Percentiles rank a stretch among this genome's conserved stretches.
Evolutionary conservation across 2,113 vertebrate genomes (phyloP).

Genomic region (Zeus faber): DNA sequence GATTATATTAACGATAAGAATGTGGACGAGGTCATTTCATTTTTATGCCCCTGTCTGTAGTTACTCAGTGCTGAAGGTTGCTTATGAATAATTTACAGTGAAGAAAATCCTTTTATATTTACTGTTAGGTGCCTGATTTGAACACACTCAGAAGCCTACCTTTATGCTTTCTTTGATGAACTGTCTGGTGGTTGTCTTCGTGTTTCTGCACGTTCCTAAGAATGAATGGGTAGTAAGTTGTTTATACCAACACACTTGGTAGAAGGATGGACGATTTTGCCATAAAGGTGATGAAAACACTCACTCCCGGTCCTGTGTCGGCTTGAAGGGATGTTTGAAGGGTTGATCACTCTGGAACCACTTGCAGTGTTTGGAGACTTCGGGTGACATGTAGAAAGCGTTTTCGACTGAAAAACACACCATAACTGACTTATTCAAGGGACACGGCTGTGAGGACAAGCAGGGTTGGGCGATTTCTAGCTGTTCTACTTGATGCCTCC

Average conservation of each 20-base stretch:
- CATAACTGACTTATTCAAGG: too few species aligned
- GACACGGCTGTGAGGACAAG: not conserved
- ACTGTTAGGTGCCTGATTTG: not conserved
- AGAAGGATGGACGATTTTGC: not conserved
- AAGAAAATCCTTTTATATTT: too few species aligned
- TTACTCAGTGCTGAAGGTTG: too few species aligned
- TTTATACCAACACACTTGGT: not conserved
- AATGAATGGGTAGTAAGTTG: conserved; percentile 8
- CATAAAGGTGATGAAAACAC: conserved; percentile 32
- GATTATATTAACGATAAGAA: too few species aligned
- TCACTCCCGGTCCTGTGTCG: conserved; percentile 73
- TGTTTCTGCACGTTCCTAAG: conserved; percentile 64
- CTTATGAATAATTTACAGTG: too few species aligned
- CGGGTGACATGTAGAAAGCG: conserved; percentile 84
- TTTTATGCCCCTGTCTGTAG: too few species aligned
- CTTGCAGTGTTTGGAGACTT: conserved; percentile 83
- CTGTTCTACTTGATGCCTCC: too few species aligned
- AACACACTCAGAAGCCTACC: conserved; percentile 41
- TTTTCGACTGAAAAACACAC: conserved; percentile 82
- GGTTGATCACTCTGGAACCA: conserved; percentile 86
- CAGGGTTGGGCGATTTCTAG: too few species aligned
- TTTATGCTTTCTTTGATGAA: conserved; percentile 57
- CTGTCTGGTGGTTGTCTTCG: conserved; percentile 55
- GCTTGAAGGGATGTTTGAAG: conserved; percentile 55
- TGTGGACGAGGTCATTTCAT: too few species aligned